A percentile compares a stretch with the other conserved stretches of the same genome.
phyloP scores from a whole-genome alignment of 2,888 invertebrate genomes.

The Plagodis pulveraria region DNA sequence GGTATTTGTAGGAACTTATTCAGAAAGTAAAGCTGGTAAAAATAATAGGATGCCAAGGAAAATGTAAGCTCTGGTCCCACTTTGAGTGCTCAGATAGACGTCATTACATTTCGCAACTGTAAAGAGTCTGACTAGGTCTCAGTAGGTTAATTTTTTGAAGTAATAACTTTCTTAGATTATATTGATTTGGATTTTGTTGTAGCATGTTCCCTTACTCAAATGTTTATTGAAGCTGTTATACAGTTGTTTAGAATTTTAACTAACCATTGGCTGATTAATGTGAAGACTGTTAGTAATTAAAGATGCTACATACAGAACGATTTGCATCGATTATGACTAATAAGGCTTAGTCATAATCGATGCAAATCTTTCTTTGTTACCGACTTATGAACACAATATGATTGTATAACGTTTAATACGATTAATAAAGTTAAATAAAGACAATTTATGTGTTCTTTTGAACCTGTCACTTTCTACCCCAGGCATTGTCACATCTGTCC shows the following conservation, averaged over 20 bases:
- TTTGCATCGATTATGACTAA: too few species aligned
- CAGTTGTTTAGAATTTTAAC: neutral
- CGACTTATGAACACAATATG: neutral
- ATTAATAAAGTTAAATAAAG: neutral
- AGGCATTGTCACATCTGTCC: conserved; percentile 22
- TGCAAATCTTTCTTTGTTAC: neutral
- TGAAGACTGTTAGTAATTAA: neutral
- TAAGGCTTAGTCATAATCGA: neutral
- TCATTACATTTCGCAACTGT: conserved; percentile 37
- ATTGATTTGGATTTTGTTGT: neutral
- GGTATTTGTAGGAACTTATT: neutral
- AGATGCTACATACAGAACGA: neutral
- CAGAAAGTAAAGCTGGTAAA: conserved; percentile 16
- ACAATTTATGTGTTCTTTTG: conserved; percentile 3
- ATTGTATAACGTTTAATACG: neutral
- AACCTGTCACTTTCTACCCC: conserved; percentile 5
- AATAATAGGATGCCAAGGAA: conserved; percentile 33
- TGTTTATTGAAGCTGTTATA: neutral
- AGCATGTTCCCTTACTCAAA: neutral
- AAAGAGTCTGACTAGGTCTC: conserved; percentile 4
- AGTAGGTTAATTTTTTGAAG: neutral
- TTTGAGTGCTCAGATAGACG: conserved; percentile 27
- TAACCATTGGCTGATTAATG: neutral
- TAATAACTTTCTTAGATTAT: neutral
- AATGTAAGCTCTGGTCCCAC: conserved; percentile 32